Base-by-base conservation (phyloP, 2,797 vertebrate genomes). In the Aulostomus chinensis region DNA sequence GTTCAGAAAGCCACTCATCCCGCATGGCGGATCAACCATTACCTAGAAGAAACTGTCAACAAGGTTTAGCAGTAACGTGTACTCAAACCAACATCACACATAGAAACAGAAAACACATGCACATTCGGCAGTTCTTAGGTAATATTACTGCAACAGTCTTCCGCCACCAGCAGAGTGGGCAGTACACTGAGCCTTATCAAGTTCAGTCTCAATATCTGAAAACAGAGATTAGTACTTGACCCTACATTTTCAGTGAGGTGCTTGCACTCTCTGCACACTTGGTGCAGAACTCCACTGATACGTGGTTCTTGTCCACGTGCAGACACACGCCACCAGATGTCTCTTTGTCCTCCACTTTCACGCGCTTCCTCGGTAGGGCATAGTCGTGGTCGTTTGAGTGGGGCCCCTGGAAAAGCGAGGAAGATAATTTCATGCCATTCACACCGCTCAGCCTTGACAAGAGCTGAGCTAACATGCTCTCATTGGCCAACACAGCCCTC, bases 41-140 rank as follows among this genome's bases (percentile, higher is more conserved):
- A 98, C 95, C 96, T 99, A 97, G 95, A 95, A 98, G 90, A 98
- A 99, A 98, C 96, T 98, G 94, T 94, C 95, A 95, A 97, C 93
- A 98, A 89, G 83, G 93, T 97, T 99, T 98, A 99, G 95, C 95
- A 98, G 95, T 95, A 96, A 96, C 88, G 91, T 92, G 93, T 91
- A 93, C 86, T 59, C 66, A 78, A 83, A 57, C 47, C 81, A 85
- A 49, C 52, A 83, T 56, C 7, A 84, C 47, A 83, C 36, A 80
- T n/a, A n/a, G n/a, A n/a, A n/a, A n/a, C n/a, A n/a, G n/a, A 38
- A 77, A 56, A 48, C 9, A 67, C 87, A 91, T 88, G 86, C 87
- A 87, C 74, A 86, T 64, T 82, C 57, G 73, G 65, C 71, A 69
- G 48, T 62, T 82, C 54, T 73, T 36, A 80, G 54, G 51, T 76